Percentiles rank a stretch among this genome's conserved stretches.
Evolutionary conservation across 2,888 invertebrate species (phyloP).

Genomic region (Thyatira batis): DNA sequence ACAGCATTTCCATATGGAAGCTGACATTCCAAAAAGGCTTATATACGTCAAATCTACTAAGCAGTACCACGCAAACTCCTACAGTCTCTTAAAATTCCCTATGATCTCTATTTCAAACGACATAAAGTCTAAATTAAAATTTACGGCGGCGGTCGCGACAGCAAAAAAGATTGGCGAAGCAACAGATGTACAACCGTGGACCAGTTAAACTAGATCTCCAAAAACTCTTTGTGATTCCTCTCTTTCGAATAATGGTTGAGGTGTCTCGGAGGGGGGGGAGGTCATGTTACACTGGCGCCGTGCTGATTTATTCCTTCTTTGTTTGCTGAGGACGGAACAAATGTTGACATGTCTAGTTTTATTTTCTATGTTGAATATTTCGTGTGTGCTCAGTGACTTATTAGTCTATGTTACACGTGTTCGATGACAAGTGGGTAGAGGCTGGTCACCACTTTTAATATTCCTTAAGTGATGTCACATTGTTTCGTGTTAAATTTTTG

Average conservation of each 20-base stretch:
- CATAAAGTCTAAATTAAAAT: slow-evolving; percentile 55
- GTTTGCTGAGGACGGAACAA: slow-evolving; percentile 65
- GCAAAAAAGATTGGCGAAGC: slow-evolving; percentile 46
- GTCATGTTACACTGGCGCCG: slow-evolving; percentile 39
- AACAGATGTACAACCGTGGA: slow-evolving; percentile 55
- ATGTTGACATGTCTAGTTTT: slow-evolving; percentile 66
- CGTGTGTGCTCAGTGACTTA: slow-evolving; percentile 41
- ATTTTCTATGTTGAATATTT: slow-evolving; percentile 48
- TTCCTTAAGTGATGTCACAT: too few relatives aligned
- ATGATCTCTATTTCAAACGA: slow-evolving; percentile 24
- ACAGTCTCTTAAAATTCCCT: background rate
- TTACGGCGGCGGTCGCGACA: slow-evolving; percentile 33
- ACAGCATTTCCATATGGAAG: slow-evolving; percentile 37
- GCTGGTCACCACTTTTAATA: too few relatives aligned
- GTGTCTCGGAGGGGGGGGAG: slow-evolving; percentile 41
- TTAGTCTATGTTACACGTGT: slow-evolving; percentile 33
- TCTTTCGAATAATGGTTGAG: slow-evolving; percentile 35
- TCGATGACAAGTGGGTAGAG: slow-evolving; percentile 2
- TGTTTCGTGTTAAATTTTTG: too few relatives aligned
- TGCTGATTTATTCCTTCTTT: slow-evolving; percentile 79
- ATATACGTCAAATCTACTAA: slow-evolving; percentile 14
- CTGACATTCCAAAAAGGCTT: slow-evolving; percentile 19
- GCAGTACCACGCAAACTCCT: background rate
- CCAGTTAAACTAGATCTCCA: slow-evolving; percentile 45
- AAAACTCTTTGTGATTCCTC: slow-evolving; percentile 61